These are phyloP conservation scores for Pandemis corylana DNA, from an alignment of 2,888 invertebrate genomes.

Conservation along the genomic window DNA sequence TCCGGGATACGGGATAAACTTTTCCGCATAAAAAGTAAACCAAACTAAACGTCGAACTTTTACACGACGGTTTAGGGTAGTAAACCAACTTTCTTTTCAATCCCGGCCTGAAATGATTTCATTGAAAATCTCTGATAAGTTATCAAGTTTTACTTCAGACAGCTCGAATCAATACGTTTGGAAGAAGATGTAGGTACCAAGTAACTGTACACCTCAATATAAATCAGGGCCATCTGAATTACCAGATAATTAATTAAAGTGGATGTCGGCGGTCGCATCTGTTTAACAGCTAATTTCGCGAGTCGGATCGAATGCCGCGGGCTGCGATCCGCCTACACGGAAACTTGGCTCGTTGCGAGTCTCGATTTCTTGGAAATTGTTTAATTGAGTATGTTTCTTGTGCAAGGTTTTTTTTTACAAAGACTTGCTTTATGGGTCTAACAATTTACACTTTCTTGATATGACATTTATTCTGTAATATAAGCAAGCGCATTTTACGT, in stretches of 20 bases:
- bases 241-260: constrained; percentile 62
- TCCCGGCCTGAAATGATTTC: not conserved
- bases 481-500: not conserved
- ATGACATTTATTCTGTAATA: not conserved
- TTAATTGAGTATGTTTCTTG: constrained; percentile 32
- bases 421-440: not conserved
- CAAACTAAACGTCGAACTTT: constrained; percentile 35
- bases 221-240: constrained; percentile 48
- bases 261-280: constrained; percentile 52
- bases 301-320: constrained; percentile 46
- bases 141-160: not conserved
- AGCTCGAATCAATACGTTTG: not conserved
- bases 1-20: constrained; percentile 31
- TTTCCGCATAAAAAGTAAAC: constrained; percentile 36
- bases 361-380: constrained; percentile 47
- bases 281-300: constrained; percentile 59
- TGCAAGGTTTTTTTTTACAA: constrained; percentile 6
- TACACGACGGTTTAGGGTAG: constrained; percentile 15
- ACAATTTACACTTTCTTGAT: not conserved
- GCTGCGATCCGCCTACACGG: constrained; percentile 41
- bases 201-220: constrained; percentile 42
- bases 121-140: not conserved
- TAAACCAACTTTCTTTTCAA: constrained; percentile 9
- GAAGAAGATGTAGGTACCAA: constrained; percentile 10
- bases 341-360: constrained; percentile 40